Evolutionary conservation across 2,797 vertebrate species (phyloP), one percentile per base, ranked within the genome.

Genomic region (Falco novaeseelandiae): DNA sequence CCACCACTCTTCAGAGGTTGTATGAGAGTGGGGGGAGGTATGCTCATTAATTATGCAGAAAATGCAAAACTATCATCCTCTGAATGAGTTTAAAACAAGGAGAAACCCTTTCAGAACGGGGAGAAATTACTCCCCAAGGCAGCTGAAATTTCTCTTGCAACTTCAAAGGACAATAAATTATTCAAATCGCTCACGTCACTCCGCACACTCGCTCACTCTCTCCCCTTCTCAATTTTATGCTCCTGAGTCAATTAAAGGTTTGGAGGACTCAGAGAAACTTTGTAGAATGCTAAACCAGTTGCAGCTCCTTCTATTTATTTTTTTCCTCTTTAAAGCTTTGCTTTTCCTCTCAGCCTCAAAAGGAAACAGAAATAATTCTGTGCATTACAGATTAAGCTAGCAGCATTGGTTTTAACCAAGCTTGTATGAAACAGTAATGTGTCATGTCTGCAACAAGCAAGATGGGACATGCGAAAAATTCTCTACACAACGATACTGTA

Each of bases 91-190:
- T 95, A 93, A 97, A 97, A 95, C 90, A 89, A 96, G 96, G 92
- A 96, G 96, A 95, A 97, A 91, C 96, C 95, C 94, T 97, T 94
- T 97, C 94, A 93, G 94, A 97, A 97, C 40, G 83, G 89, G 93
- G 84, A 97, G 94, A 96, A 96, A 96, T 92, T 72, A 95, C 91
- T 97, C 97, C 97, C 96, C 97, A 97, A 97, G 97, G 97, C 97
- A 87, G 96, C 93, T 97, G 96, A 97, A 90, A 97, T 98, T 97
- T 97, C 97, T 97, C 96, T 91, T 79, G 83, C 95, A 98, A 98
- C 97, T 98, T 98, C 97, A 98, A 98, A 98, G 97, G 95, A 89
- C 94, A 97, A 97, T 97, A 96, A 97, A 97, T 98, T 97, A 98
- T 97, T 97, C 96, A 97, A 94, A 87, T 84, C 44, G 44, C 96